These are phyloP conservation scores for Onychomys arenicola DNA, from an alignment of 2,797 vertebrate species.

Conservation along the genomic window DNA sequence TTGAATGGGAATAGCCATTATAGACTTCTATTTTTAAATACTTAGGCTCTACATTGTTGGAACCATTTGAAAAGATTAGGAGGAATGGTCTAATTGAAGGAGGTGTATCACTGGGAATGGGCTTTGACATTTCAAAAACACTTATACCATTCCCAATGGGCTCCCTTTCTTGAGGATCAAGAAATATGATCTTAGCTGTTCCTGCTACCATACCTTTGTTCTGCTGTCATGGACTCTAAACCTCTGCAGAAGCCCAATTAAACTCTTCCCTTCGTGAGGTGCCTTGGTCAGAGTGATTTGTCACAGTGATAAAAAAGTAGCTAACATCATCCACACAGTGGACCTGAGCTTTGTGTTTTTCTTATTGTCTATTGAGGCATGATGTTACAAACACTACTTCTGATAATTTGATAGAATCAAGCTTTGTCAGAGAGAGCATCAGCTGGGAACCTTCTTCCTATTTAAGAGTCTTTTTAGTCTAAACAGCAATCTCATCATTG, in stretches of 20 bases:
- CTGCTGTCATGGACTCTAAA: background rate
- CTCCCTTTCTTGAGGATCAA: background rate
- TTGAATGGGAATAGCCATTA: background rate
- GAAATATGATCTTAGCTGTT: background rate
- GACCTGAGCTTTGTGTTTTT: background rate
- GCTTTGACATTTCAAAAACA: background rate
- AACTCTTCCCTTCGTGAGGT: background rate
- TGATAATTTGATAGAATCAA: slow-evolving; percentile 55
- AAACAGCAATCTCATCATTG: slow-evolving; percentile 40
- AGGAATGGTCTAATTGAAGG: background rate
- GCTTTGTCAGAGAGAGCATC: slow-evolving; percentile 37
- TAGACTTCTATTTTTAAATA: background rate
- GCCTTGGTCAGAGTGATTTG: background rate
- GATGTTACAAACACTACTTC: slow-evolving; percentile 55
- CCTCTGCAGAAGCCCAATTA: background rate
- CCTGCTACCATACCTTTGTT: background rate
- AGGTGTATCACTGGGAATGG: background rate
- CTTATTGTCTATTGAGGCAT: slow-evolving; percentile 2
- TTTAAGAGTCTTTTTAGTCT: slow-evolving; percentile 40
- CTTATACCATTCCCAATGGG: background rate
- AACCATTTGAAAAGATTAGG: background rate
- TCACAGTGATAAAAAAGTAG: background rate
- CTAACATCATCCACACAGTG: background rate
- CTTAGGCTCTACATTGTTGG: background rate
- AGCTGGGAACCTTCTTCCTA: slow-evolving; percentile 54